A percentile compares a stretch with the other conserved stretches of the same genome.
Conservation (phyloP, 2,888 invertebrate species). For the Pheosia tremula region DNA sequence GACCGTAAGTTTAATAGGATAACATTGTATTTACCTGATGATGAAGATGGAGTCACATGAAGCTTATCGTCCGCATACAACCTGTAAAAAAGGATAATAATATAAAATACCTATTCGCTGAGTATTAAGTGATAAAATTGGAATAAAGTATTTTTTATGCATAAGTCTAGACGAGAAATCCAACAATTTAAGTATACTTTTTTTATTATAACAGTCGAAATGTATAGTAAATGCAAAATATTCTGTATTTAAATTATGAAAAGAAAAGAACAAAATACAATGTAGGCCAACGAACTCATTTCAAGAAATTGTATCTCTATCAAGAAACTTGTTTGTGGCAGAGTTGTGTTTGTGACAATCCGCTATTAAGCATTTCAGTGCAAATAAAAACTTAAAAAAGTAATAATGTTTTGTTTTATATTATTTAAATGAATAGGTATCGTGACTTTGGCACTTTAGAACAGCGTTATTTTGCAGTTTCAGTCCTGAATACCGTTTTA, state of each 20-base stretch:
- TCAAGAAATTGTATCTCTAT: conserved; percentile 9
- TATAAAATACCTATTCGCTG: too few relatives aligned
- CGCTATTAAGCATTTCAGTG: conserved; percentile 5
- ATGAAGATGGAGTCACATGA: neutral
- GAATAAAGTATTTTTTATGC: too few relatives aligned
- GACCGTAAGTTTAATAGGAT: neutral
- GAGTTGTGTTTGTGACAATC: conserved; percentile 7
- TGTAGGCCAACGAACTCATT: conserved; percentile 12
- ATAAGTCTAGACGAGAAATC: neutral
- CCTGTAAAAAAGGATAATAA: conserved; percentile 11
- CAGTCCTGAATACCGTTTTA: neutral
- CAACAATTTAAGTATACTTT: conserved; percentile 12
- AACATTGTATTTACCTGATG: conserved; percentile 9
- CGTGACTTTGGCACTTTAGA: neutral
- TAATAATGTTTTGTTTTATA: neutral
- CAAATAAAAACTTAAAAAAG: conserved; percentile 13
- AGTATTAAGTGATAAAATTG: too few relatives aligned
- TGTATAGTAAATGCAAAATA: conserved; percentile 11
- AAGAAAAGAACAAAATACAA: conserved; percentile 9
- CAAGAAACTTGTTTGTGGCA: conserved; percentile 12
- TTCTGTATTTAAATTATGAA: conserved; percentile 18
- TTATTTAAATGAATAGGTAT: neutral
- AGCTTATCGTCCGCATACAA: neutral
- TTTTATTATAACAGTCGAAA: conserved; percentile 8
- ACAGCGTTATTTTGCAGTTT: neutral